Conservation (phyloP, 2,888 invertebrate species). For the Andrena trimmerana region DNA sequence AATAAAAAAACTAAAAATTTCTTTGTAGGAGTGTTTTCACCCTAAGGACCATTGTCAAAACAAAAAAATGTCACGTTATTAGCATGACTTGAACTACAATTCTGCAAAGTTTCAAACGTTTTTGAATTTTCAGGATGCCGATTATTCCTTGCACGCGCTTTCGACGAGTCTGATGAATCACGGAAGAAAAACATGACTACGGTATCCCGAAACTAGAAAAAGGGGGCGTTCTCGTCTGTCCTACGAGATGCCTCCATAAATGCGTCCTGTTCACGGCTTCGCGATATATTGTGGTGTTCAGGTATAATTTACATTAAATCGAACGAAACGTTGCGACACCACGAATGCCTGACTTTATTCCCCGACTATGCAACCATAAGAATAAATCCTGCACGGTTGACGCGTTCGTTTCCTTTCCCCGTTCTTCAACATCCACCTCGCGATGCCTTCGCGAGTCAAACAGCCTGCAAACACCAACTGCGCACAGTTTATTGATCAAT, state of each 20-base stretch:
- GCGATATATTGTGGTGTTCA: conserved; percentile 21
- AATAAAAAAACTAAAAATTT: too few species aligned
- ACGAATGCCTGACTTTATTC: conserved; percentile 27
- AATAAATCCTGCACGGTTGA: conserved; percentile 27
- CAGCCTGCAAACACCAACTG: not conserved
- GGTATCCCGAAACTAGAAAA: conserved; percentile 8
- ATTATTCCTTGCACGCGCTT: not conserved
- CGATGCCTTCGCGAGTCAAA: conserved; percentile 1
- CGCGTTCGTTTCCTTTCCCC: conserved; percentile 20
- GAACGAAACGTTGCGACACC: conserved; percentile 21
- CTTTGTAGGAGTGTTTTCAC: not conserved
- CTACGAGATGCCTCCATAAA: conserved; percentile 15
- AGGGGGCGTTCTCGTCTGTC: not conserved
- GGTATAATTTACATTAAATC: conserved; percentile 40
- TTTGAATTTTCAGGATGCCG: too few species aligned
- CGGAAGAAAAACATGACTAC: not conserved
- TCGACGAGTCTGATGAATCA: not conserved
- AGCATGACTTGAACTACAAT: too few species aligned
- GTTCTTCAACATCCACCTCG: not conserved
- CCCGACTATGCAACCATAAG: conserved; percentile 6
- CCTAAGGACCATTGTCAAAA: too few species aligned
- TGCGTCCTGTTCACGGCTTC: conserved; percentile 2
- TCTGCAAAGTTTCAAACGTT: too few species aligned
- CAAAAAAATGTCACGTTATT: too few species aligned
- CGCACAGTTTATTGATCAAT: not conserved